Percentiles rank a stretch among this genome's conserved stretches.
Evolutionary conservation across 2,888 invertebrate species (phyloP).

Genomic region (Trisateles emortualis): DNA sequence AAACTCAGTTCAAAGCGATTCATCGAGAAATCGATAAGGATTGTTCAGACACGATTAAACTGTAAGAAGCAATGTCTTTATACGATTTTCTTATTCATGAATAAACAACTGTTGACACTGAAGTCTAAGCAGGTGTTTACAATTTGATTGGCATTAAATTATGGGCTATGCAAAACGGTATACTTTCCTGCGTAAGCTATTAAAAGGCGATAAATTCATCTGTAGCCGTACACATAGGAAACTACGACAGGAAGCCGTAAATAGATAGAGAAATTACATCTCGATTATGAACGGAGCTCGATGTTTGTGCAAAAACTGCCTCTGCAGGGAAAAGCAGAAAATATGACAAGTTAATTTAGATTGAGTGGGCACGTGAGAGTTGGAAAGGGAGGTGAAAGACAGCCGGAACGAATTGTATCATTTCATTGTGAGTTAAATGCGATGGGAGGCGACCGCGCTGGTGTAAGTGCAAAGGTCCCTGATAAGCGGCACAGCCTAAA

Average conservation of each 20-base stretch:
- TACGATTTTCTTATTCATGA: constrained; percentile 35
- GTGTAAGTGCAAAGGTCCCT: constrained; percentile 62
- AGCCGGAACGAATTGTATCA: constrained; percentile 73
- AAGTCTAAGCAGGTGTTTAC: constrained; percentile 38
- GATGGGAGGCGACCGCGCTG: constrained; percentile 55
- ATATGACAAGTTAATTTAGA: constrained; percentile 82
- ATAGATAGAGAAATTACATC: constrained; percentile 63
- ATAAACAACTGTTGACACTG: constrained; percentile 38
- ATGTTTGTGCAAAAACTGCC: constrained; percentile 60
- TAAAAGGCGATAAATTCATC: constrained; percentile 71
- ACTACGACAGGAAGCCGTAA: constrained; percentile 60
- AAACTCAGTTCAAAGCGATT: background rate
- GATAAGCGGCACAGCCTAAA: constrained; percentile 53
- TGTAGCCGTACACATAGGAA: constrained; percentile 51
- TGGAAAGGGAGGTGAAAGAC: constrained; percentile 72
- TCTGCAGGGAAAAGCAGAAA: constrained; percentile 68
- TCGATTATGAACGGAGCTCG: constrained; percentile 61
- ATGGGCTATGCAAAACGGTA: constrained; percentile 61
- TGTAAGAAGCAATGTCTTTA: background rate
- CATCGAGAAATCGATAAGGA: background rate
- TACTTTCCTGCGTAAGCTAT: constrained; percentile 64
- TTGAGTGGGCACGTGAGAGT: constrained; percentile 70
- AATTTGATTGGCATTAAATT: constrained; percentile 64
- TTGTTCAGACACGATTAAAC: background rate
- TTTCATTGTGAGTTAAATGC: constrained; percentile 60